A percentile compares a stretch with the other conserved stretches of the same genome.
These are phyloP conservation scores for Anguilla marmorata DNA, from an alignment of 2,797 vertebrate species.

Conservation along the genomic window DNA sequence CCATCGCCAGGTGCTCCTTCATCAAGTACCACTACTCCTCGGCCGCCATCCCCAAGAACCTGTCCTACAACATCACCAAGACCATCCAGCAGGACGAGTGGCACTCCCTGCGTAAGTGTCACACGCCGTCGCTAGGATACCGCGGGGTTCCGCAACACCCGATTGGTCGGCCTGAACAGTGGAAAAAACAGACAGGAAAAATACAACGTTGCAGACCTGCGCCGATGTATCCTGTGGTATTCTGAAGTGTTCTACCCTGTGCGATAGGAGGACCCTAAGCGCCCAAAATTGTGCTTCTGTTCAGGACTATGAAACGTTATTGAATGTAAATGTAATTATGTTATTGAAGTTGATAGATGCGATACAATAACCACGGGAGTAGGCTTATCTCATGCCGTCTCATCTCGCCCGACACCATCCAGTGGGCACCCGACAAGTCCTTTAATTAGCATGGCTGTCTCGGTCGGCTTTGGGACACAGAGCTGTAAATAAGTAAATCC, in stretches of 20 bases:
- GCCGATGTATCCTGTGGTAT: not conserved
- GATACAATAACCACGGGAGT: not conserved
- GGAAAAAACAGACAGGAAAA: not conserved
- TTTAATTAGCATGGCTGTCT: no score
- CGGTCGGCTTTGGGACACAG: no score
- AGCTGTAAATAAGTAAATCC: not conserved
- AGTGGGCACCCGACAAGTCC: no score
- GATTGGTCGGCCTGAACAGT: not conserved
- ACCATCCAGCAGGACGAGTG: slow-evolving; percentile 98
- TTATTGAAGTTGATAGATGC: not conserved
- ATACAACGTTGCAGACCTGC: no score
- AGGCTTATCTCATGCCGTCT: not conserved
- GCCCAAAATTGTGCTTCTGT: not conserved
- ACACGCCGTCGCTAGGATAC: not conserved
- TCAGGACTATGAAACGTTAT: not conserved
- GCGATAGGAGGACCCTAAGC: not conserved
- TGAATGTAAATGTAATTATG: not conserved
- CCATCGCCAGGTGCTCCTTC: slow-evolving; percentile 85
- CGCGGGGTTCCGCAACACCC: not conserved
- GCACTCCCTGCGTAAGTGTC: slow-evolving; percentile 96
- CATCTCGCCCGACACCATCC: no score
- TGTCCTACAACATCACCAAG: slow-evolving; percentile 96
- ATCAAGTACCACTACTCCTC: slow-evolving; percentile 99
- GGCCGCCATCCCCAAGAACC: slow-evolving; percentile 92
- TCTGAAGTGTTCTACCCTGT: not conserved